These are phyloP conservation scores for Palythoa grandis DNA, from an alignment of 92 coral and sea anemone genomes.

Conservation along the genomic window DNA sequence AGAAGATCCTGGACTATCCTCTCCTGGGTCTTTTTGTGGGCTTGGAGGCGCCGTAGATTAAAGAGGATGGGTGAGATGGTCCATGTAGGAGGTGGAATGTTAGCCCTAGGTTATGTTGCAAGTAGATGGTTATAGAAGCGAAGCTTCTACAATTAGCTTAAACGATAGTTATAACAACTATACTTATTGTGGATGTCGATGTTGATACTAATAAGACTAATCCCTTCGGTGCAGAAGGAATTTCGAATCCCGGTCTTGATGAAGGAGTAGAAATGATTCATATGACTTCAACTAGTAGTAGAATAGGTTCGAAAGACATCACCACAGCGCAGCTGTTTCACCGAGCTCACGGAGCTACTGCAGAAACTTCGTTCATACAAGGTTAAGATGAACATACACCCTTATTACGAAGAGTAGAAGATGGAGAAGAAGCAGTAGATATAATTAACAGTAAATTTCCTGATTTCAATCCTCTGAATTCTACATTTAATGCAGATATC, in stretches of 20 bases:
- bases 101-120: too few relatives aligned
- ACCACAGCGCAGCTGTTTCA: not conserved
- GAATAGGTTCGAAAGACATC: conserved; percentile 8
- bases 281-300: conserved; percentile 34
- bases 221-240: conserved; percentile 24
- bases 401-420: conserved; percentile 19
- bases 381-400: conserved; percentile 30
- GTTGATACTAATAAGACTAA: conserved; percentile 2
- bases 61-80: too few relatives aligned
- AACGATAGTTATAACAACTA: too few relatives aligned
- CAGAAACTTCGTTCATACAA: conserved; percentile 43
- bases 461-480: conserved; percentile 32
- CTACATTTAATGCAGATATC: conserved; percentile 42
- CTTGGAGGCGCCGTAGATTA: too few relatives aligned
- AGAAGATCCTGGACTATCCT: too few relatives aligned
- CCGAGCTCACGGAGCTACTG: conserved; percentile 29
- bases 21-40: too few relatives aligned
- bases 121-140: not conserved
- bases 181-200: not conserved
- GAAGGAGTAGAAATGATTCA: conserved; percentile 27
- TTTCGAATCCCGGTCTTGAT: not conserved
- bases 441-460: conserved; percentile 42
- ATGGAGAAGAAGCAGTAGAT: conserved; percentile 27
- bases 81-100: too few relatives aligned
- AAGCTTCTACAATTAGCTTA: not conserved